Base-by-base conservation (phyloP, 2,797 vertebrate species). In the Capromys pilorides region DNA sequence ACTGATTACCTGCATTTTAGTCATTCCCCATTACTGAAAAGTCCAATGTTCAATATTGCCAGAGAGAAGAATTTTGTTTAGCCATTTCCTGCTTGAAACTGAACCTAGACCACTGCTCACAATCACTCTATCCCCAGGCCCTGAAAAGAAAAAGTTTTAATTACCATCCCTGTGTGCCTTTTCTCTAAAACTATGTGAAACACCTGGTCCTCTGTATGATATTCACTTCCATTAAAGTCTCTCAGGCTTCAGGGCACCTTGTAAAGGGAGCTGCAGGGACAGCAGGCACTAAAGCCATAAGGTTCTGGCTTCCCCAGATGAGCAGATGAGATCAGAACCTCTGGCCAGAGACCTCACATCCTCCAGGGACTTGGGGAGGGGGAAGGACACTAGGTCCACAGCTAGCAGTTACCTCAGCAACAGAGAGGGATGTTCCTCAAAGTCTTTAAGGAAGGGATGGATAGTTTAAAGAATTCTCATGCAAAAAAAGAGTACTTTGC, bases 161-260 rank as follows among this genome's bases (percentile, higher is more conserved):
- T 78, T 28, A 28, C 3, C 14, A 0, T 14, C 84, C 62, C 10
- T 71, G 64, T 24, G 64, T 95, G n/a, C 26, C 83, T 87, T 94
- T 78, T 94, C n/a, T 73, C 61, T 66, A 45, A 86, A 90, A 75
- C 36, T 13, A 26, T 12, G 13, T n/a, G 62, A 77, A 69, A 36
- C n/a, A 62, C 39, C 51, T 33, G 54, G 3, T 1, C 1, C 6
- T 9, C 14, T 45, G 22, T n/a, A 39, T 45, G 26, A 1, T 9
- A 10, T 83, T 6, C 51, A 79, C 96, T 95, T n/a, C 85, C 64
- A 59, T 28, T 10, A 81, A 26, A 59, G 12, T 28, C 77, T 71
- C 64, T 31, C 81, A 93, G 71, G 28, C 31, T 77, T 64, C 36
- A 24, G 3, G 84, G 54, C 77, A 82, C 54, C 31, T 22, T 86